These are phyloP conservation scores for Ceratina australensis DNA, from an alignment of 1,140 invertebrate genomes.

Conservation along the genomic window DNA sequence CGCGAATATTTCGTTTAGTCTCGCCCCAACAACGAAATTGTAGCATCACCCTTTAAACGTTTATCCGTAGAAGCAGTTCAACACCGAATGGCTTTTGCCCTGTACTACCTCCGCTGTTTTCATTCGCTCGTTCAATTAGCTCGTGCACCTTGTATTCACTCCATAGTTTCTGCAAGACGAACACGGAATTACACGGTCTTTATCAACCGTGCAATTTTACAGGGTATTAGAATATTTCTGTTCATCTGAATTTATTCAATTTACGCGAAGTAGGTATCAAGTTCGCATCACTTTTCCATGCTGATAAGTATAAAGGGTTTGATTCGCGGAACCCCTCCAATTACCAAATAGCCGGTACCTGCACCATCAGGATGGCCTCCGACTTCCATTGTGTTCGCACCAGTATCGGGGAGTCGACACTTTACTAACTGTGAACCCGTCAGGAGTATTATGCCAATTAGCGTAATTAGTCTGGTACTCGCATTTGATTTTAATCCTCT, in stretches of 20 bases:
- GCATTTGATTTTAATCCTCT: slow-evolving; percentile 60
- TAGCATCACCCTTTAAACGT: not conserved
- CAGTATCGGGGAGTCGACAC: slow-evolving; percentile 42
- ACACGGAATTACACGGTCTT: not conserved
- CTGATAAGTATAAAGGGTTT: slow-evolving; percentile 15
- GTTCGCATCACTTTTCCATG: too few relatives aligned
- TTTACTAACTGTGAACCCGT: slow-evolving; percentile 56
- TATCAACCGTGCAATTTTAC: not conserved
- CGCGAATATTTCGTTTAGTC: slow-evolving; percentile 36
- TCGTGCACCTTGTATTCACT: not conserved
- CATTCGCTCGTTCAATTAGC: not conserved
- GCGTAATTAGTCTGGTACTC: slow-evolving; percentile 66
- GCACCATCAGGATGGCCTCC: not conserved
- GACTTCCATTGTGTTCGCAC: slow-evolving; percentile 37
- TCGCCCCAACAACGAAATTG: slow-evolving; percentile 11
- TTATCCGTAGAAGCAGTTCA: not conserved
- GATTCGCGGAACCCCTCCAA: slow-evolving; percentile 1
- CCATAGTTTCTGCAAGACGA: not conserved
- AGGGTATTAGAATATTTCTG: too few relatives aligned
- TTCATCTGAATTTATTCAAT: not conserved
- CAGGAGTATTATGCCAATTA: slow-evolving; percentile 71
- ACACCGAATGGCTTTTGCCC: not conserved
- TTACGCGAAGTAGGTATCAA: not conserved
- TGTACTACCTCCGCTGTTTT: not conserved
- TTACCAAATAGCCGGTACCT: not conserved